These are phyloP conservation scores for Carposina sasakii DNA, from an alignment of 1,140 invertebrate species.

Conservation along the genomic window DNA sequence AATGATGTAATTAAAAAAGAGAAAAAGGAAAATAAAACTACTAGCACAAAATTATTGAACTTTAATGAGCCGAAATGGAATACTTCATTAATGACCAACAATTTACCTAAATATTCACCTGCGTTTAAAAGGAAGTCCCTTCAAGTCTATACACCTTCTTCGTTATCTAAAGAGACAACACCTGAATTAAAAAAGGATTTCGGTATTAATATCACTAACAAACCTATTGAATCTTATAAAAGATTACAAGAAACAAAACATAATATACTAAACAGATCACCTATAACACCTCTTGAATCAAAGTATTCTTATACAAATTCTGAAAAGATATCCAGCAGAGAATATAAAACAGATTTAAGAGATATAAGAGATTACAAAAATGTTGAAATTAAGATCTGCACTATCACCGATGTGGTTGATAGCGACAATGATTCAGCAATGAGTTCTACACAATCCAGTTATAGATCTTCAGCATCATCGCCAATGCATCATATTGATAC, in stretches of 20 bases:
- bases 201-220: too few relatives aligned
- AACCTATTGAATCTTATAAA: too few relatives aligned
- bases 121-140: constrained; percentile 86
- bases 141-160: constrained; percentile 75
- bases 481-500: constrained; percentile 66
- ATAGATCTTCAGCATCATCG: constrained; percentile 82
- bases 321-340: constrained; percentile 29
- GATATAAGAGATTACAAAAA: constrained; percentile 50
- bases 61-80: constrained; percentile 72
- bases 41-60: constrained; percentile 29
- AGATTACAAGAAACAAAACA: too few relatives aligned
- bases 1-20: constrained; percentile 33
- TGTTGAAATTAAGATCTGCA: constrained; percentile 59
- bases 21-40: constrained; percentile 36
- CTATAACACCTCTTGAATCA: too few relatives aligned
- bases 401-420: constrained; percentile 74
- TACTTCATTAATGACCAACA: constrained; percentile 61
- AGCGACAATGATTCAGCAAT: constrained; percentile 91
- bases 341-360: constrained; percentile 44
- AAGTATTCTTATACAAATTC: constrained; percentile 27
- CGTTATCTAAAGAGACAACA: constrained; percentile 58
- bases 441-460: constrained; percentile 82
- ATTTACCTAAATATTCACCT: constrained; percentile 86
- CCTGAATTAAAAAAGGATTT: too few relatives aligned
- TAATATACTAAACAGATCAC: too few relatives aligned